Base-by-base conservation (phyloP, 2,113 vertebrate species). In the Psettodes erumei region DNA sequence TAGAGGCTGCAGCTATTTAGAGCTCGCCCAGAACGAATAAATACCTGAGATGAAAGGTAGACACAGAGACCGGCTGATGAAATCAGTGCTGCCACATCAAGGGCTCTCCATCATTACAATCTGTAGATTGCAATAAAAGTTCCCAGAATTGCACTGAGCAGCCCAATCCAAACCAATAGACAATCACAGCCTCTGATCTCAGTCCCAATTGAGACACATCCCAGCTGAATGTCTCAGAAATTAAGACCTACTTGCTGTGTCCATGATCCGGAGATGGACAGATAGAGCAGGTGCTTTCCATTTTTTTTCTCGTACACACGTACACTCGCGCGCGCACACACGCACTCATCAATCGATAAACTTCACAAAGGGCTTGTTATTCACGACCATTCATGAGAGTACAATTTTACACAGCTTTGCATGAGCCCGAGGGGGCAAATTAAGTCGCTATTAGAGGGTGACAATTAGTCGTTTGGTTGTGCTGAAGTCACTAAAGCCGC, bases 21-120 rank as follows among this genome's bases (percentile, higher is more conserved):
- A 81, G 90, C 93, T 78, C 75, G 54, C 76, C 66, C 92, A 92
- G 79, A 77, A 81, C 75, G 87, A 87, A 91, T 77, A 91, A 92
- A 93, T 91, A 91, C 91, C 90, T 91, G 89, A 75, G 85, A 89
- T 73, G 92, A 92, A 79, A 93, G 91, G 90, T 89, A 93, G 84
- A 90, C 90, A 91, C 91, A 65, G 85, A 85, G 90, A 81, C 68
- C 69, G 37, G 64, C 88, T 75, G 94, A 87, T 89, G 89, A 86
- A 64, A 84, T 91, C 92, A 83, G 89, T 23, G 83, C 67, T 86
- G 84, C 86, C 60, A 86, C 85, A 88, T 88, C 23, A 80, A 88
- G 71, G 89, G 89, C 88, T 92, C 92, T 93, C 86, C 89, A 92
- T 92, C 93, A 91, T 85, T 85, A 84, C 90, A 89, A 91, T 91